A percentile compares a stretch with the other conserved stretches of the same genome.
These are phyloP conservation scores for Drepanosiphum platanoidis DNA, from an alignment of 2,888 invertebrate genomes.

Conservation along the genomic window DNA sequence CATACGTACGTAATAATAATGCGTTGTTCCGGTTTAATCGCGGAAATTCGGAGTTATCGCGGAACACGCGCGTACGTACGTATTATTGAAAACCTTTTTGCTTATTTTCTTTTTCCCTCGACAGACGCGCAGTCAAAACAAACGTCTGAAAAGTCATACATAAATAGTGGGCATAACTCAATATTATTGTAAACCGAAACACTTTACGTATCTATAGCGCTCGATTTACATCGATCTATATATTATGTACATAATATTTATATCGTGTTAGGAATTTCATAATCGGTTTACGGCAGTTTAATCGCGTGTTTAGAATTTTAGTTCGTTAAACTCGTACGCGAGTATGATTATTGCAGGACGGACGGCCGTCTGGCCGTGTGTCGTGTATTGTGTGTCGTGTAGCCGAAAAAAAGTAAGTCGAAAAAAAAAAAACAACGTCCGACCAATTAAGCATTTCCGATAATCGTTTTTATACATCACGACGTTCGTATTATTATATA, in stretches of 20 bases:
- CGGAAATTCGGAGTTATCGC: not conserved
- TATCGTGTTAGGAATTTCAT: not conserved
- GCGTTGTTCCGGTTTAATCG: not conserved
- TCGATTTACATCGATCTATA: not conserved
- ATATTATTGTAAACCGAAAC: not conserved
- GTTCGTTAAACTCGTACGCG: not conserved
- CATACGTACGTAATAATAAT: not conserved
- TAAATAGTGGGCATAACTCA: not conserved
- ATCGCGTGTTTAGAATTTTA: not conserved
- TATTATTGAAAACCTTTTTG: no score
- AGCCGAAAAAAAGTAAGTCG: not conserved
- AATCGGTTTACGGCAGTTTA: not conserved
- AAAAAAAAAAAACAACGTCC: not conserved
- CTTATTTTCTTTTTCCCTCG: no score
- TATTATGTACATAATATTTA: not conserved
- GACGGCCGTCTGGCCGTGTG: not conserved
- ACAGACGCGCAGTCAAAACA: not conserved
- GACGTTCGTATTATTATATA: not conserved
- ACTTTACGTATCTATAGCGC: not conserved
- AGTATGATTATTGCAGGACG: not conserved
- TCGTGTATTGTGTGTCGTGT: not conserved
- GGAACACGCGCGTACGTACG: not conserved
- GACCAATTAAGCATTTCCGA: slow-evolving; percentile 3
- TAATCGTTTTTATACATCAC: slow-evolving; percentile 3
- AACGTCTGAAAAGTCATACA: not conserved